phyloP scores from a whole-genome alignment of 2,113 vertebrate genomes.

The Tupaia tana region DNA sequence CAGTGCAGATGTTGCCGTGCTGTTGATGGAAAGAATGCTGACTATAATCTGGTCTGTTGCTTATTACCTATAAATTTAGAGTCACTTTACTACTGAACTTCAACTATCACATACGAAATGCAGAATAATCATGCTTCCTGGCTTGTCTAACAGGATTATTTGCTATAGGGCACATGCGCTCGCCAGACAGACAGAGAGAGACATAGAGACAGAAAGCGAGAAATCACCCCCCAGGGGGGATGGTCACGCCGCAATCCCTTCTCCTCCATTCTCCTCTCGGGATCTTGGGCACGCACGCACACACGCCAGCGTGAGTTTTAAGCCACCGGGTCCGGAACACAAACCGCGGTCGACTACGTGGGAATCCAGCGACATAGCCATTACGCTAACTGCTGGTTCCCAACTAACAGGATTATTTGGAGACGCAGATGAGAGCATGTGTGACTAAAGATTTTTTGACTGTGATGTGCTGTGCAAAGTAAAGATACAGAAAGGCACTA shows the following conservation, averaged over 20 bases:
- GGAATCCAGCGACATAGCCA: too few species aligned
- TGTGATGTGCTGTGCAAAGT: neutral
- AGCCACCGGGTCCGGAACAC: too few species aligned
- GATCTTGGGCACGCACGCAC: too few species aligned
- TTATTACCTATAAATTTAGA: neutral
- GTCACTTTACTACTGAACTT: neutral
- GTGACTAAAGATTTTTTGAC: neutral
- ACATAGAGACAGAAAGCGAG: too few species aligned
- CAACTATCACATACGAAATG: neutral
- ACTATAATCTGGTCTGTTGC: neutral
- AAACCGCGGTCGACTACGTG: too few species aligned
- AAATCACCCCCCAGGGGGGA: too few species aligned
- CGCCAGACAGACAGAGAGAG: too few species aligned
- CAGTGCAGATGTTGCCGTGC: neutral
- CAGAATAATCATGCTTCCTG: neutral
- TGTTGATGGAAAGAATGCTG: neutral
- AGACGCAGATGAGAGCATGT: neutral
- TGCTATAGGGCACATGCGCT: too few species aligned
- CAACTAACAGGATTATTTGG: neutral
- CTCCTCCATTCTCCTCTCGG: too few species aligned
- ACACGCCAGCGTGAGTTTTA: too few species aligned
- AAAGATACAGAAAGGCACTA: neutral
- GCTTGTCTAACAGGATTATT: neutral
- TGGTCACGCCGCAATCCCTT: too few species aligned
- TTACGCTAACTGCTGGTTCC: too few species aligned